Base-by-base conservation (phyloP, 2,888 invertebrate species). In the Chrysolina haemoptera region DNA sequence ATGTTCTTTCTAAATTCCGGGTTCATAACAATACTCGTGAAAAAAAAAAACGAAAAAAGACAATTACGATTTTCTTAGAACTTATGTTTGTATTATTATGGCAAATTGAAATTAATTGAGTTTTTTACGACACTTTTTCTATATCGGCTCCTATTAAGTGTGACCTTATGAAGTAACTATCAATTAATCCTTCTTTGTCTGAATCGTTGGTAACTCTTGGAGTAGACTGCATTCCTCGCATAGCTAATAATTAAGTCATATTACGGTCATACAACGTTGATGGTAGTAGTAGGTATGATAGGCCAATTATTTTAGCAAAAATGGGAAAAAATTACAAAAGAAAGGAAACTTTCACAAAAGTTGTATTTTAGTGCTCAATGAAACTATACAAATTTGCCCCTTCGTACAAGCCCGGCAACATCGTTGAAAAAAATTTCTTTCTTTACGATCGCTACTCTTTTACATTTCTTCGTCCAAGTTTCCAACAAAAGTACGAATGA, bases 161-260 rank as follows among this genome's bases (percentile, higher is more conserved):
- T 53, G 53, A 53, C 53, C 53, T 53, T 53, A 53, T 53, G 53
- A 6, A 53, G 53, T 53, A 53, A 53, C 12, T 53, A 53, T 11
- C 10, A 18, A 53, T 53, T 53, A 53, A 22, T 53, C 20, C 10
- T 53, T 20, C 53, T 53, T 53, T 53, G 53, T 53, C 20, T 22
- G 53, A 20, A 20, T 53, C 53, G 53, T 18, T 20, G 8, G 35
- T 6, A 35, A 53, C 18, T 53, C 5, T 5, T 53, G 4, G 18
- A 20, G 53, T 53, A 12, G 20, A 20, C 11, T 53, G 53, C 53
- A 53, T 53, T 53, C 53, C 22, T 53, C 14, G 20, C 53, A 53
- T 53, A 53, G 12, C 18, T 20, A 20, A 53, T 53, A 53, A 53
- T 20, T 48, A 48, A 12, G 12, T 53, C 20, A 20, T 14, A 20